Evolutionary conservation across 2,797 vertebrate genomes (phyloP).

Genomic region (Thunnus albacares): DNA sequence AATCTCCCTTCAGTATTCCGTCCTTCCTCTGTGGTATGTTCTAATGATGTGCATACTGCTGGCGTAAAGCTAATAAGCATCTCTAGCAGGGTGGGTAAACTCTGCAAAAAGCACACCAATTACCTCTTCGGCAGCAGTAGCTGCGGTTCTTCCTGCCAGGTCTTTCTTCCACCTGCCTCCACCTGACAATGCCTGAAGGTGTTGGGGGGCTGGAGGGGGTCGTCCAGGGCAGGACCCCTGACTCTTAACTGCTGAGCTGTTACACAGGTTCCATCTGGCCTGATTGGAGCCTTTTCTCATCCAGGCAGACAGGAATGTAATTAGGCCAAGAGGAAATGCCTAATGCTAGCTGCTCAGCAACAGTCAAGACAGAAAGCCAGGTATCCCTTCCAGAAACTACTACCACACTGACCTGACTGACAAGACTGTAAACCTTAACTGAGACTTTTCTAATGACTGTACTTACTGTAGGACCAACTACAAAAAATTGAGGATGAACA

Average conservation of each 20-base stretch:
- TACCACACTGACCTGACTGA: slow-evolving; percentile 33
- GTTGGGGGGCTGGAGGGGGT: slow-evolving; percentile 38
- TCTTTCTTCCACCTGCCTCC: slow-evolving; percentile 47
- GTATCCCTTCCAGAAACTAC: slow-evolving; percentile 15
- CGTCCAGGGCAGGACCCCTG: slow-evolving; percentile 55
- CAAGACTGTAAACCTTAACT: slow-evolving; percentile 5
- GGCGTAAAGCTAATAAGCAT: slow-evolving; percentile 69
- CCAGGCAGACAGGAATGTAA: slow-evolving; percentile 57
- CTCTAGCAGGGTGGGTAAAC: slow-evolving; percentile 52
- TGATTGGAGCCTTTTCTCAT: slow-evolving; percentile 56
- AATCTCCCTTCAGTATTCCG: slow-evolving; percentile 47
- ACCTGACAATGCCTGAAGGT: slow-evolving; percentile 59
- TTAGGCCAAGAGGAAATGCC: slow-evolving; percentile 56
- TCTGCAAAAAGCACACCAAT: slow-evolving; percentile 67
- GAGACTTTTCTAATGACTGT: slow-evolving; percentile 36
- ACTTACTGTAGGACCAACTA: slow-evolving; percentile 16
- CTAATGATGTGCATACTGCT: slow-evolving; percentile 73
- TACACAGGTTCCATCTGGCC: slow-evolving; percentile 66
- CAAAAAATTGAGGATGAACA: slow-evolving; percentile 21
- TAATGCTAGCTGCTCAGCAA: slow-evolving; percentile 53
- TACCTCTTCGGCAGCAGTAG: slow-evolving; percentile 51
- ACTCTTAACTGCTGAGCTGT: slow-evolving; percentile 76
- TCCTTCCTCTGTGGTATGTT: slow-evolving; percentile 54
- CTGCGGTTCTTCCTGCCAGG: slow-evolving; percentile 53
- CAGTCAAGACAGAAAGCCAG: slow-evolving; percentile 35